phyloP scores from a whole-genome alignment of 1,140 invertebrate genomes.

The Drosophila nigromelanica region DNA sequence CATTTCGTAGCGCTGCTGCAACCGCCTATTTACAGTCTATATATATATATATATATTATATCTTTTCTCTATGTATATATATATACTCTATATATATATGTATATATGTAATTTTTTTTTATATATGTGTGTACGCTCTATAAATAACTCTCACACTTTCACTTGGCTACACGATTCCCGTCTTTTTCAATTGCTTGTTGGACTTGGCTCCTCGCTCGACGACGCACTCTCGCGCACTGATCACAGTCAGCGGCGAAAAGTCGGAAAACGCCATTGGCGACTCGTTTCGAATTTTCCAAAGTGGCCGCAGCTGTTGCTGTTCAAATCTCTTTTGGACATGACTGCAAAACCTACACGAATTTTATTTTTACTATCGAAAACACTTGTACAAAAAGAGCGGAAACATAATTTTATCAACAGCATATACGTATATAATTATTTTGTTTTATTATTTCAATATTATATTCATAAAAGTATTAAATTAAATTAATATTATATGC shows the following conservation, averaged over 20 bases:
- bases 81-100: conserved; percentile 29
- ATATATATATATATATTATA: conserved; percentile 19
- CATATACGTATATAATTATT: background rate
- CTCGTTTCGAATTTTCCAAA: conserved; percentile 67
- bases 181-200: conserved; percentile 11
- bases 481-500: too few species aligned
- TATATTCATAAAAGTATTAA: background rate
- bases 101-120: conserved; percentile 25
- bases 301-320: conserved; percentile 65
- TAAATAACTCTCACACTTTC: conserved; percentile 74
- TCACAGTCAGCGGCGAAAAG: conserved; percentile 26
- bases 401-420: background rate
- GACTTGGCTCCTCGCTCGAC: conserved; percentile 59
- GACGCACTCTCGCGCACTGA: conserved; percentile 80
- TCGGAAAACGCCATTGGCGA: conserved; percentile 13
- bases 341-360: conserved; percentile 68
- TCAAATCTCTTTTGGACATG: conserved; percentile 57
- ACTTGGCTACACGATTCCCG: conserved; percentile 73
- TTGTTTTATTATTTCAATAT: background rate
- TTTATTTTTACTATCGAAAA: conserved; percentile 56
- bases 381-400: background rate
- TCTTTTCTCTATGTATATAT: conserved; percentile 14
- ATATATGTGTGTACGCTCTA: conserved; percentile 49
- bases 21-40: conserved; percentile 32
- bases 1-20: conserved; percentile 54